Base-by-base conservation (phyloP, 2,797 vertebrate species). In the Sebastes kiyomatsui region DNA sequence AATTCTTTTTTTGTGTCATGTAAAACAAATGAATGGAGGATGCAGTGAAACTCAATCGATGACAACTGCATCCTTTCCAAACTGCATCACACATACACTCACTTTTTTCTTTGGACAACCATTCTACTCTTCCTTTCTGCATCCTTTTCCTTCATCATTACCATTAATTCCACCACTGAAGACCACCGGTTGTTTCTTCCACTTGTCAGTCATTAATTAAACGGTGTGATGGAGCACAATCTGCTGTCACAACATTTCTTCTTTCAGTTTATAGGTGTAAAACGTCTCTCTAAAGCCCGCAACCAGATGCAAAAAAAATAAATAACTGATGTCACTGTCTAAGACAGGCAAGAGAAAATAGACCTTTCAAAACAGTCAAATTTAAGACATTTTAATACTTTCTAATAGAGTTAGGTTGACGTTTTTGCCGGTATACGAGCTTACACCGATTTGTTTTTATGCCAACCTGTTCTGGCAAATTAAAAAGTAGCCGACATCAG, bases 11-110 rank as follows among this genome's bases (percentile, higher is more conserved):
- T 28, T 58, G 13, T 74, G 68, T 79, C 74, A 64, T 61, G 28
- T 84, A 71, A 79, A 82, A 71, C 8, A n/a, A n/a, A 20, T 54
- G 20, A 11, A n/a, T 54, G 49, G 49, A 9, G 32, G 61, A 64
- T 2, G 42, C 60, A 22, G 10, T 38, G 12, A 55, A 22, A 22
- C 10, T 11, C 11, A 61, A 32, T 60, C 27, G 10, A 18, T 33
- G 5, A 13, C 16, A 12, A 33, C 11, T 14, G 61, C 32, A 64
- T 64, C 60, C 12, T 42, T 42, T 42, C 38, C 38, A 23, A 6
- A 64, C 32, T 14, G 61, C 32, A 64, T 64, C 60, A 13, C 59
- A 30, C 55, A 58, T 7, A 27, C 55, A 58, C 58, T 16, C 25
- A 54, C 49, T 54, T 54, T 54, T n/a, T 54, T 22, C 20, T n/a